These are phyloP conservation scores for Sphenopsis melanotis DNA, from an alignment of 2,797 vertebrate species.

Conservation along the genomic window DNA sequence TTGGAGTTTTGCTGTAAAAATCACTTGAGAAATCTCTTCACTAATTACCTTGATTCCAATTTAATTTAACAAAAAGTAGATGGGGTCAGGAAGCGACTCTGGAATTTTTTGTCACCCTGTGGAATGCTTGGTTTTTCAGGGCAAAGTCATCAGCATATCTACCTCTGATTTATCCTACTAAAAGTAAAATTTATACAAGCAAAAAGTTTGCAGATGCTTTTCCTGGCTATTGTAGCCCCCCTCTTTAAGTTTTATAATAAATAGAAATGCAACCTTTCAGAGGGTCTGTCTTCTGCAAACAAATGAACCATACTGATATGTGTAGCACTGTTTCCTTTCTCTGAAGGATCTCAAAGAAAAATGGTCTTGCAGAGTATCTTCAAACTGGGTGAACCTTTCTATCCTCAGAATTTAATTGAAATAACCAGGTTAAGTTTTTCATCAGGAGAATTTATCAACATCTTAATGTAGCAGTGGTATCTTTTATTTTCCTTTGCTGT, in stretches of 20 bases:
- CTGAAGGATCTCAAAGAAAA: neutral
- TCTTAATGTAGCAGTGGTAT: neutral
- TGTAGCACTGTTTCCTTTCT: neutral
- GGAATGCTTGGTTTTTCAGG: neutral
- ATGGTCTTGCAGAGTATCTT: neutral
- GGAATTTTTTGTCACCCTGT: neutral
- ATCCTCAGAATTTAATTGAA: neutral
- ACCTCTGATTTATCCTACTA: neutral
- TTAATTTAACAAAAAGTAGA: neutral
- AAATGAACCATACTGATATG: neutral
- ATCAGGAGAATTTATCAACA: neutral
- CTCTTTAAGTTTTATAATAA: neutral
- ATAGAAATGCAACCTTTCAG: neutral
- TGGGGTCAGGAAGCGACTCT: neutral
- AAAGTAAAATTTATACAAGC: neutral
- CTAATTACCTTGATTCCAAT: neutral
- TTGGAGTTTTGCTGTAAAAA: neutral
- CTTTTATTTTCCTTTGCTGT: neutral
- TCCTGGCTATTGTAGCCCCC: neutral
- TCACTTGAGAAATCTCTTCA: neutral
- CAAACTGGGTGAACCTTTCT: neutral
- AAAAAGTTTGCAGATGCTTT: neutral
- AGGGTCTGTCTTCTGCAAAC: neutral
- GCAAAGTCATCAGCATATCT: neutral
- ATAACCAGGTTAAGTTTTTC: neutral